Evolutionary conservation across 2,113 vertebrate species (phyloP).

Genomic region (Anoura caudifer): DNA sequence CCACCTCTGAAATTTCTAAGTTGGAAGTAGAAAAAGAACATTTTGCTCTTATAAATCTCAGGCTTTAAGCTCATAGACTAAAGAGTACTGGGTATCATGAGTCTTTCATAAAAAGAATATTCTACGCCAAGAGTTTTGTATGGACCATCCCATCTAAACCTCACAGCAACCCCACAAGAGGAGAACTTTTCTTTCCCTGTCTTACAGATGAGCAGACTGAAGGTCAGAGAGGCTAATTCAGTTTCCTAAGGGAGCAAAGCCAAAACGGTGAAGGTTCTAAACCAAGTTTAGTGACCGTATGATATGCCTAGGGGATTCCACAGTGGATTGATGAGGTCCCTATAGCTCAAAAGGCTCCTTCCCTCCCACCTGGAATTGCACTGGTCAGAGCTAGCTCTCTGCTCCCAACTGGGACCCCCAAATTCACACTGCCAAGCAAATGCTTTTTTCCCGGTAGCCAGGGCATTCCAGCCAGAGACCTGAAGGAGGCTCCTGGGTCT

Average conservation of each 20-base stretch:
- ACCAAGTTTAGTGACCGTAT: not conserved
- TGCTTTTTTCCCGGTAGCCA: not conserved
- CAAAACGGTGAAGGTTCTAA: not conserved
- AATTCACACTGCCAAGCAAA: not conserved
- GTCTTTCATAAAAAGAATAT: not conserved
- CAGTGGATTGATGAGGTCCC: accelerated
- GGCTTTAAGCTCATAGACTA: too few species aligned
- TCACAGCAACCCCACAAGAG: not conserved
- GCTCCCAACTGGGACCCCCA: not conserved
- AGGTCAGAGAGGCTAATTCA: not conserved
- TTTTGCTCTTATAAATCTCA: not conserved
- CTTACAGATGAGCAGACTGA: not conserved
- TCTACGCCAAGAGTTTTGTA: not conserved
- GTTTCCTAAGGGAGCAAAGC: not conserved
- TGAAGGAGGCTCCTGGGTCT: not conserved
- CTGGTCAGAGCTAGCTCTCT: not conserved
- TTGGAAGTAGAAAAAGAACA: not conserved
- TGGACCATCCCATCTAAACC: not conserved
- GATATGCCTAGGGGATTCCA: not conserved
- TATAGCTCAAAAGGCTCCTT: not conserved
- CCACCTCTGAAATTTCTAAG: not conserved
- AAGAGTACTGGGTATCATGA: not conserved
- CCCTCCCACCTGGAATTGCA: not conserved
- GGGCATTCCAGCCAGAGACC: not conserved
- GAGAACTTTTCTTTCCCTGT: not conserved